These are phyloP conservation scores for Clostera curtula DNA, from an alignment of 2,888 invertebrate species.

Conservation along the genomic window DNA sequence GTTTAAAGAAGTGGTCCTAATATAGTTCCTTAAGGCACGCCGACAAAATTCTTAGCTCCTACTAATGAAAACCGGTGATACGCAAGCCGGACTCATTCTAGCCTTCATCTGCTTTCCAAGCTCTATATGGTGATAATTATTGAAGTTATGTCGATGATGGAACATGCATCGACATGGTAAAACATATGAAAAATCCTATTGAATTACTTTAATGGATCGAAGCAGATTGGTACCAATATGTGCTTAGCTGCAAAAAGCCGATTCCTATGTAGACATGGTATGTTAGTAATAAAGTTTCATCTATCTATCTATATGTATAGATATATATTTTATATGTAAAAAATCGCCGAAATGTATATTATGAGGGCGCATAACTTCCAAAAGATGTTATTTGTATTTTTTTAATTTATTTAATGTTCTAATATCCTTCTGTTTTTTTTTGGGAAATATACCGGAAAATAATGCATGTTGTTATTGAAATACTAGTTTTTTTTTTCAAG, in stretches of 20 bases:
- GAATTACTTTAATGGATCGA: constrained; percentile 48
- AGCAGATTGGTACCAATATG: constrained; percentile 22
- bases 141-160: constrained; percentile 17
- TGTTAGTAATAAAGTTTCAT: too few species aligned
- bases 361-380: too few species aligned
- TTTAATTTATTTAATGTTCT: too few species aligned
- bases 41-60: constrained; percentile 1
- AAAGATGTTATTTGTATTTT: too few species aligned
- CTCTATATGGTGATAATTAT: constrained; percentile 29
- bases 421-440: too few species aligned
- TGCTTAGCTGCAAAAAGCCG: constrained; percentile 32
- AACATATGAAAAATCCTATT: constrained; percentile 43
- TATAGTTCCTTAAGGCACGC: background rate
- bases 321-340: too few species aligned
- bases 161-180: constrained; percentile 1
- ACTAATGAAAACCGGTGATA: background rate
- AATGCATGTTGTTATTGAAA: too few species aligned
- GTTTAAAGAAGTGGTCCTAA: background rate
- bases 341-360: too few species aligned
- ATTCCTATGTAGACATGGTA: constrained; percentile 10
- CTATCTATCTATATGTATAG: too few species aligned
- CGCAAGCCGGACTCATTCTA: constrained; percentile 1
- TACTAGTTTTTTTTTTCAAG: too few species aligned
- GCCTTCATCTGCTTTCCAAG: constrained; percentile 9
- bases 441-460: too few species aligned